Percentiles rank a stretch among this genome's conserved stretches.
Evolutionary conservation across 1,140 invertebrate species (phyloP).

Genomic region (Popillia japonica): DNA sequence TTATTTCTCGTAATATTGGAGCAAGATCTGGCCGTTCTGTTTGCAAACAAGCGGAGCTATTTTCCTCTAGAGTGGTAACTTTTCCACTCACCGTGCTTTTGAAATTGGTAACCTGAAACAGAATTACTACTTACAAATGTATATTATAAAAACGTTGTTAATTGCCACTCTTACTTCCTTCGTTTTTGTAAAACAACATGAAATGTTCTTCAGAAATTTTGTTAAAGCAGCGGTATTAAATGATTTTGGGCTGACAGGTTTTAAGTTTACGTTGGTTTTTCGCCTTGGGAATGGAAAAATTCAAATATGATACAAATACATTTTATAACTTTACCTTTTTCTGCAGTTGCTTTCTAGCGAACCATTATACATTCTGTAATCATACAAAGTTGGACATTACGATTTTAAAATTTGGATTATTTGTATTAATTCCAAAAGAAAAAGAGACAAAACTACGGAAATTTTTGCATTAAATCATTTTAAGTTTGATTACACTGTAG

Average conservation of each 20-base stretch:
- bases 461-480: not conserved
- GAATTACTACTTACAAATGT: not conserved
- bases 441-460: not conserved
- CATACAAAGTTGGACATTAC: not conserved
- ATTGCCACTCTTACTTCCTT: not conserved
- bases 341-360: not conserved
- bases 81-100: not conserved
- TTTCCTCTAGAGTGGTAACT: not conserved
- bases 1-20: slow-evolving; percentile 8
- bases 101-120: not conserved
- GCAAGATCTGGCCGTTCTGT: not conserved
- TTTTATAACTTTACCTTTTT: not conserved
- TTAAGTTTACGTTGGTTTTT: not conserved
- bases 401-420: not conserved
- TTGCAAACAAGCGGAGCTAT: not conserved
- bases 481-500: not conserved
- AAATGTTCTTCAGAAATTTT: not conserved
- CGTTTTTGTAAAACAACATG: not conserved
- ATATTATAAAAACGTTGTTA: not conserved
- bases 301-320: not conserved
- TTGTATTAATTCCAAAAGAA: not conserved
- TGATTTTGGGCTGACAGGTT: not conserved
- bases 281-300: not conserved
- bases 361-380: not conserved
- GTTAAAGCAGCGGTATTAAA: not conserved